Base-by-base conservation (phyloP, 2,113 vertebrate species). In the Forbesichthys agassizii region DNA sequence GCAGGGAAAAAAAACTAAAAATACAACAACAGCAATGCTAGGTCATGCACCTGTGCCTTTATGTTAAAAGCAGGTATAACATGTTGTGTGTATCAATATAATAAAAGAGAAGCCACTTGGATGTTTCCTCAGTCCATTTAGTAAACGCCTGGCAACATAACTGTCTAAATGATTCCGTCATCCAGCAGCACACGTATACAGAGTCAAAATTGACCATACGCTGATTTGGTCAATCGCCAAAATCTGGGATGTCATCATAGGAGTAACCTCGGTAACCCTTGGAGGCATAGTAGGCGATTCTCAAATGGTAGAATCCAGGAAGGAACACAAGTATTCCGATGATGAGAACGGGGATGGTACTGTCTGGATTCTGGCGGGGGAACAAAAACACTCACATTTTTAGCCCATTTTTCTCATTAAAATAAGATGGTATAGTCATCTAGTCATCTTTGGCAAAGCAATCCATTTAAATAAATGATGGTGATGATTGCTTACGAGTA, bases 181-280 rank as follows among this genome's bases (percentile, higher is more conserved):
- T 56, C n/a, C 54, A 42, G 36, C 36, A 42, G 36, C 36, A 42
- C 36, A 42, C 27, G 27, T 27, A 27, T 42, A 42, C 7, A 42
- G 36, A 42, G 7, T 42, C 36, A 42, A 1, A 42, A 42, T 6
- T 42, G 5, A 16, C 4, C 27, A 5, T 58, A 4, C 33, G 16
- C 4, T 16, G 1, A 55, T 74, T 20, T 52, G 16, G 16, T 95
- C 93, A 98, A 68, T 98, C 95, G 1, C 96, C 96, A 1, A 99
- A 98, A 68, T 98, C 96, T 0, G 97, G 97, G 86, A 98, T 98
- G 85, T 99, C 96, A 0, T 99, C 96, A 0, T 98, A 99, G 72
- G 97, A 98, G 77, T 97, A 99, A 67, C 97, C 97, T 1, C 95
- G 89, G 92, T 98, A 97, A 85, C 97, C 97, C 76, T 94, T 96